Evolutionary conservation across 2,113 vertebrate species (phyloP), one percentile per base, ranked within the genome.

Genomic region (Hemiscyllium ocellatum): DNA sequence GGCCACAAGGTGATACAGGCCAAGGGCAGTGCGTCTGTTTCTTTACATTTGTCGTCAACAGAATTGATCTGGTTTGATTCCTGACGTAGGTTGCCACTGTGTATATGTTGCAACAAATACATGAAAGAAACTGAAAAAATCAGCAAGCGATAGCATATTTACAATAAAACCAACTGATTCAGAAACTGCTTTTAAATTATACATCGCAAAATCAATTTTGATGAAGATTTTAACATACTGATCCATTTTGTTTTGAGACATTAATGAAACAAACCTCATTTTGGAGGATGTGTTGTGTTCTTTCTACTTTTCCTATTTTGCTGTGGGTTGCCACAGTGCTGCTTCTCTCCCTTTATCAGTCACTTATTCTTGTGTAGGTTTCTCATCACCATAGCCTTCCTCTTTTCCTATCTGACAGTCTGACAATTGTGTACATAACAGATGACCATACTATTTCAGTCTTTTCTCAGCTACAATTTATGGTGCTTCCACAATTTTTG

Each of bases 41-140:
- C 6, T 72, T 72, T 13, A 72, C 68, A 72, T 95, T 76, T 95
- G 94, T 52, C 69, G 42, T 95, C 94, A 95, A 70, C 42, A 72
- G 24, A 29, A 72, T 47, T 76, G 94, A 95, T 95, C 69, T 52
- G 68, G 4, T 72, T 52, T 7, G 10, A 76, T 33, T 52, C 42
- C 13, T 6, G 15, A 13, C 47, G 29, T 29, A 47, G 42, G n/a
- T 93, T 50, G 66, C 69, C 68, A 52, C 66, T 94, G 90, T 94
- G 65, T 68, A 69, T 68, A 68, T 93, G 42, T 72, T 52, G 42
- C 29, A 95, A 42, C 26, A 76, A 93, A 68, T 68, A 68, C n/a
- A 19, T 66, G 6, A 93, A 56, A 90, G 89, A 65, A 68, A 66
- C 56, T 61, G 89, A 93, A 6, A 37, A 47, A 42, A 65, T 10